Conservation (phyloP, 2,888 invertebrate species). For the Hofmannophila pseudospretella region DNA sequence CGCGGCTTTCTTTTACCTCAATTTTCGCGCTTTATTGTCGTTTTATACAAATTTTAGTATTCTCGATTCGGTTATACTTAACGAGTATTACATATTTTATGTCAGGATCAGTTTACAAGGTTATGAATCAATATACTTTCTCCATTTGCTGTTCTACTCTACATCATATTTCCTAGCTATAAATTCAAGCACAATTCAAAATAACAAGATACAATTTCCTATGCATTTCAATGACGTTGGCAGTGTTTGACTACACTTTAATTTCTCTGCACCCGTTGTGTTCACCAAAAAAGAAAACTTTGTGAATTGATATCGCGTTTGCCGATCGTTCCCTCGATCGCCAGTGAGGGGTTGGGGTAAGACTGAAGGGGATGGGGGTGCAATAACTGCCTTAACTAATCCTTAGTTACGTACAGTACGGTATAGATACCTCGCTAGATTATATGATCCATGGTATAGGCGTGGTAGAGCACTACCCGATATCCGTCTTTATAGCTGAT, state of each 20-base stretch:
- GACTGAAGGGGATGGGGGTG: constrained; percentile 21
- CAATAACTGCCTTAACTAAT: constrained; percentile 53
- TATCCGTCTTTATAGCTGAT: constrained; percentile 34
- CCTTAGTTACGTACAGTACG: constrained; percentile 29
- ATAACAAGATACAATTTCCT: too few species aligned
- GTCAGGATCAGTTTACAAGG: background rate
- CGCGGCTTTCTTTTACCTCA: constrained; percentile 58
- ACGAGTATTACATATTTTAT: constrained; percentile 8
- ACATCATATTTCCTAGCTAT: background rate
- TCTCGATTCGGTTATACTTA: constrained; percentile 9
- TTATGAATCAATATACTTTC: background rate
- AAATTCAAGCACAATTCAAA: too few species aligned
- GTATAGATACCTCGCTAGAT: too few species aligned
- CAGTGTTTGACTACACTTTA: constrained; percentile 31
- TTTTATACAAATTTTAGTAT: constrained; percentile 62
- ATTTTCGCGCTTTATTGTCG: constrained; percentile 59
- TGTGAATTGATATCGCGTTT: constrained; percentile 54
- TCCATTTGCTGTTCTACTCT: background rate
- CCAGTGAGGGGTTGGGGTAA: constrained; percentile 16
- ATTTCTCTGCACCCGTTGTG: constrained; percentile 35
- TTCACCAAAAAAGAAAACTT: constrained; percentile 40
- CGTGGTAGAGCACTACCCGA: constrained; percentile 16
- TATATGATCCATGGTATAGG: too few species aligned
- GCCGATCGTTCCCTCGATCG: constrained; percentile 42
- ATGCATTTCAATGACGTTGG: background rate